A percentile compares a stretch with the other conserved stretches of the same genome.
phyloP scores from a whole-genome alignment of 2,888 invertebrate species.

The Osedax fenrisi region DNA sequence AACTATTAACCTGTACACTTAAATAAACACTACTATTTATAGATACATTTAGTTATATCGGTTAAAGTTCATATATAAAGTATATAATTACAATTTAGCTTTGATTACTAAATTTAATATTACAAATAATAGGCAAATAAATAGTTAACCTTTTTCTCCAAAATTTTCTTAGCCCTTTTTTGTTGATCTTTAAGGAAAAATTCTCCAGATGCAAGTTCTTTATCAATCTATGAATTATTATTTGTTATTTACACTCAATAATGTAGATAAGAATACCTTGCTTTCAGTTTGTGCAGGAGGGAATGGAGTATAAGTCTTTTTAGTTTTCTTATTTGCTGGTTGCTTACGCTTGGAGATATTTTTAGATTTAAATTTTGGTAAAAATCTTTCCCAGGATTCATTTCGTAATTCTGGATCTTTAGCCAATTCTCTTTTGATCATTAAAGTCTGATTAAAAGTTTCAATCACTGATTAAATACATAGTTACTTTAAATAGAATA shows the following conservation, averaged over 20 bases:
- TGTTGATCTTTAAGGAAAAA: slow-evolving; percentile 73
- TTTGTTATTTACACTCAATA: slow-evolving; percentile 3
- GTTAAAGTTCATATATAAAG: too few species aligned
- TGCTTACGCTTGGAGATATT: slow-evolving; percentile 77
- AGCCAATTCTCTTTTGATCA: slow-evolving; percentile 88
- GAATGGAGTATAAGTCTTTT: slow-evolving; percentile 91
- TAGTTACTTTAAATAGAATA: slow-evolving; percentile 6
- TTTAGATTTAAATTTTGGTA: slow-evolving; percentile 82
- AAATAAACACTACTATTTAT: too few species aligned
- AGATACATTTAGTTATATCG: too few species aligned
- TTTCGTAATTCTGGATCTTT: slow-evolving; percentile 80
- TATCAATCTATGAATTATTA: slow-evolving; percentile 58
- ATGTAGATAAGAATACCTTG: slow-evolving; percentile 56
- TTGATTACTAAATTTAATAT: neutral
- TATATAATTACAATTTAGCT: too few species aligned
- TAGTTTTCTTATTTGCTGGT: slow-evolving; percentile 67
- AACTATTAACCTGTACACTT: too few species aligned
- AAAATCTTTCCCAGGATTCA: slow-evolving; percentile 89
- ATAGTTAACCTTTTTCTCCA: slow-evolving; percentile 59
- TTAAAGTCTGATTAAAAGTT: slow-evolving; percentile 65
- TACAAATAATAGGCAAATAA: too few species aligned
- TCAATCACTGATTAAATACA: neutral
- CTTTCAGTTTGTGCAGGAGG: slow-evolving; percentile 84
- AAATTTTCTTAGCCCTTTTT: slow-evolving; percentile 59
- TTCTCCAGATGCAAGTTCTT: slow-evolving; percentile 82